A percentile compares a stretch with the other conserved stretches of the same genome.
Evolutionary conservation across 2,888 invertebrate genomes (phyloP).

Genomic region (Panzeria rudis): DNA sequence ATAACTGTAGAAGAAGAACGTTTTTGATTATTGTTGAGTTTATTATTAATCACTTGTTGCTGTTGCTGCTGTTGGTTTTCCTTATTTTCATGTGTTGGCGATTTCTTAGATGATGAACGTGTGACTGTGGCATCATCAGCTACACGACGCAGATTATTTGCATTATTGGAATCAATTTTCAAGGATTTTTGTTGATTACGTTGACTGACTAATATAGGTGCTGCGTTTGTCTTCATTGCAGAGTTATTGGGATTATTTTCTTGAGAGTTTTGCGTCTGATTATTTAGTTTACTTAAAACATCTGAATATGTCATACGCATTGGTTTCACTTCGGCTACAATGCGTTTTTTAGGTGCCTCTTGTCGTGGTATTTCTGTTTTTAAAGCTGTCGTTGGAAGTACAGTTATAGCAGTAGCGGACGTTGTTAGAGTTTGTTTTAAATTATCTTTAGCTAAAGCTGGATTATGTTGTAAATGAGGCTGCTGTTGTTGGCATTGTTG

Average conservation of each 20-base stretch:
- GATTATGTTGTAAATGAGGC: conserved; percentile 59
- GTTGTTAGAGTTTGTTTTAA: conserved; percentile 34
- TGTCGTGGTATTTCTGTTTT: conserved; percentile 67
- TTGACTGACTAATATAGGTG: conserved; percentile 61
- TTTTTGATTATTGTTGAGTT: conserved; percentile 61
- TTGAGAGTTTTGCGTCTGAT: conserved; percentile 82
- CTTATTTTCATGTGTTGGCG: conserved; percentile 83
- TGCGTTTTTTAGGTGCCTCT: conserved; percentile 84
- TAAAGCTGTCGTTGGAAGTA: conserved; percentile 20
- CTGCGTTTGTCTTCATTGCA: conserved; percentile 2
- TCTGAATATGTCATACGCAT: conserved; percentile 95
- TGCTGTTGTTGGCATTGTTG: conserved; percentile 58
- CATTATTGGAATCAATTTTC: conserved; percentile 51
- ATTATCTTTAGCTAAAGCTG: conserved; percentile 48
- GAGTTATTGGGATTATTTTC: conserved; percentile 59
- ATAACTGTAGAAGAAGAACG: conserved; percentile 60
- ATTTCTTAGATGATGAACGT: conserved; percentile 80
- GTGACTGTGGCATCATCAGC: conserved; percentile 41
- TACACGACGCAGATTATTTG: conserved; percentile 40
- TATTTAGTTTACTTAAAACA: conserved; percentile 89
- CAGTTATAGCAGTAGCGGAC: not conserved
- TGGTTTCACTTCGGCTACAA: conserved; percentile 93
- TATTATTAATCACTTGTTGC: conserved; percentile 31
- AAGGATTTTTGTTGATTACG: conserved; percentile 59
- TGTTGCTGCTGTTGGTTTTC: conserved; percentile 74